phyloP scores from a whole-genome alignment of 2,113 vertebrate species.

The Phylloscopus trochilus region DNA sequence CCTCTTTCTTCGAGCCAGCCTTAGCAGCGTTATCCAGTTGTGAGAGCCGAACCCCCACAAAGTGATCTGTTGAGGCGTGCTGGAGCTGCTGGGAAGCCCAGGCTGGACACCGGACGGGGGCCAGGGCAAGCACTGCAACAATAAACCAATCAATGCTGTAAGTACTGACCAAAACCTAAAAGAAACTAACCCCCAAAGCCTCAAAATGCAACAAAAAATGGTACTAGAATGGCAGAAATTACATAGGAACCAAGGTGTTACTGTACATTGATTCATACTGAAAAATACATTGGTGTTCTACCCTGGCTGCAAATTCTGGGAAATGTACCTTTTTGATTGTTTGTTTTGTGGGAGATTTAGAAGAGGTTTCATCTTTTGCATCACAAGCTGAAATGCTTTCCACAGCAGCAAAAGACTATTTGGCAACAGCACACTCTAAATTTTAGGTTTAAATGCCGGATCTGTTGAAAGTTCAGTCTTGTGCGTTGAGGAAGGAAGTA shows the following conservation, averaged over 20 bases:
- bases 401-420: neutral
- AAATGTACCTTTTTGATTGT: neutral
- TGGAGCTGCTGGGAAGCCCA: too few species aligned
- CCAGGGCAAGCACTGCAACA: too few species aligned
- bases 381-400: neutral
- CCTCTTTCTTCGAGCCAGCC: too few species aligned
- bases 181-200: neutral
- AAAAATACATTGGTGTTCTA: neutral
- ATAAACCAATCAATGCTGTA: neutral
- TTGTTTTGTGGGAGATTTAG: neutral
- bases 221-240: neutral
- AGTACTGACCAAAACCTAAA: neutral
- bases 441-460: neutral
- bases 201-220: neutral
- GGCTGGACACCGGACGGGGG: too few species aligned
- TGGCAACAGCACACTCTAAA: neutral
- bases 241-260: neutral
- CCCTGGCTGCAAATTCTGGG: neutral
- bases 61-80: too few species aligned
- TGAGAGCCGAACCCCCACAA: too few species aligned
- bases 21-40: too few species aligned
- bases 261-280: neutral
- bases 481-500: conserved; percentile 6
- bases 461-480: neutral
- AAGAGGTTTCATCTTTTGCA: neutral